phyloP scores from a whole-genome alignment of 2,888 invertebrate species.

The Melipona beecheii region DNA sequence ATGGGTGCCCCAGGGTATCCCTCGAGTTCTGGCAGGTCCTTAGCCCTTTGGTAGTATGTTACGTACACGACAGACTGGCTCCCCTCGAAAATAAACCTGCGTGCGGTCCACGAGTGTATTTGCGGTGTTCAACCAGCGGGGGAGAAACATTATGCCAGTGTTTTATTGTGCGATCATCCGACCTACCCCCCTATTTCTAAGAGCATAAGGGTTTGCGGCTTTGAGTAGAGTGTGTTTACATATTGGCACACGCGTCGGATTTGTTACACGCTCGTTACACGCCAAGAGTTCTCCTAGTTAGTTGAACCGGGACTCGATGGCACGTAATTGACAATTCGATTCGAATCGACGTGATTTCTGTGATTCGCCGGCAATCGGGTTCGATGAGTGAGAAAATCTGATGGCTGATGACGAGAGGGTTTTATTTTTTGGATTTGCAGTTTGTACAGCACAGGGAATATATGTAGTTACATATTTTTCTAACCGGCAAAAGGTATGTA shows the following conservation, averaged over 20 bases:
- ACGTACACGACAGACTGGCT: conserved; percentile 61
- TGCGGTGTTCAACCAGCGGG: conserved; percentile 78
- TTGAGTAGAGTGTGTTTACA: conserved; percentile 70
- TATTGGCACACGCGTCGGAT: conserved; percentile 61
- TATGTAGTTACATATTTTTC: too few species aligned
- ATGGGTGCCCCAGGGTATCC: conserved; percentile 65
- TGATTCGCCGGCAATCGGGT: neutral
- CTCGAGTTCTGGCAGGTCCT: conserved; percentile 35
- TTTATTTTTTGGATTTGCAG: too few species aligned
- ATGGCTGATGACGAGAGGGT: too few species aligned
- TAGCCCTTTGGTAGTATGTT: conserved; percentile 40
- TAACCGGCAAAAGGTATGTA: too few species aligned
- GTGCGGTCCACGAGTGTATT: conserved; percentile 77
- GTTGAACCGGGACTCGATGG: neutral
- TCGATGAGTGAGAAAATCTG: neutral
- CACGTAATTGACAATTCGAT: neutral
- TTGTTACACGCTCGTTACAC: conserved; percentile 67
- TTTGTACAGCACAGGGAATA: neutral
- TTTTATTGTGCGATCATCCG: conserved; percentile 83
- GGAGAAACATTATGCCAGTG: conserved; percentile 79
- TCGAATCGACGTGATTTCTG: conserved; percentile 12
- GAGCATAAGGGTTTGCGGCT: conserved; percentile 63
- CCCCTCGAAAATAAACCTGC: conserved; percentile 70
- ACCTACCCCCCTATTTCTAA: conserved; percentile 67
- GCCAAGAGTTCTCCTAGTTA: conserved; percentile 11